Percentiles rank a stretch among this genome's conserved stretches.
phyloP scores from a whole-genome alignment of 2,113 vertebrate species.

The Stomatorhinus ivindoensis region DNA sequence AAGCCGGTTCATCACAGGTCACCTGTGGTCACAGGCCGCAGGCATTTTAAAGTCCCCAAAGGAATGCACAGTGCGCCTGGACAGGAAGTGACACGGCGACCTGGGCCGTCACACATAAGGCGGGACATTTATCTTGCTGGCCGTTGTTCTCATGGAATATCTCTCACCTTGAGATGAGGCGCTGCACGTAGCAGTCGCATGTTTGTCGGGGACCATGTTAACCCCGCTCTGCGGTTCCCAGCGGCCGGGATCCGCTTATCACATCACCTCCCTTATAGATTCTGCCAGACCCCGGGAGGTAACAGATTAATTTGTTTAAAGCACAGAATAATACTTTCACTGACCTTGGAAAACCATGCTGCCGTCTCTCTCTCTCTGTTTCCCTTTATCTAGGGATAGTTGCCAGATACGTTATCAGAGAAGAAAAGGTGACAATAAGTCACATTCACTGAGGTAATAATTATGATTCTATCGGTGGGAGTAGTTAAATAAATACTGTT shows the following conservation, averaged over 20 bases:
- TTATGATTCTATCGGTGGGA: neutral
- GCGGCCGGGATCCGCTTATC: conserved; percentile 42
- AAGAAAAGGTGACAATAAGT: conserved; percentile 9
- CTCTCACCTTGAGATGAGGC: conserved; percentile 18
- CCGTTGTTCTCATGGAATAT: neutral
- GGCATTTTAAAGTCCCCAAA: neutral
- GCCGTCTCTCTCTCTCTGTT: neutral
- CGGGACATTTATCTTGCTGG: neutral
- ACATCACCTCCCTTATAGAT: conserved; percentile 53
- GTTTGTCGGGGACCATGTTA: conserved; percentile 40
- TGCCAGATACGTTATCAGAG: conserved; percentile 6
- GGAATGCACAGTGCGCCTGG: neutral
- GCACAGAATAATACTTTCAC: conserved; percentile 40
- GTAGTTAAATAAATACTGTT: neutral
- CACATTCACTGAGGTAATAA: conserved; percentile 9
- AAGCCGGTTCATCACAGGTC: neutral
- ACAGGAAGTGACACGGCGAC: neutral
- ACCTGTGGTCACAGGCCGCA: neutral
- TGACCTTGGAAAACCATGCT: conserved; percentile 45
- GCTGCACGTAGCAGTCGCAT: conserved; percentile 33
- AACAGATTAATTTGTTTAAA: conserved; percentile 60
- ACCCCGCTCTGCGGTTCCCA: conserved; percentile 30
- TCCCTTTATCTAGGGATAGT: neutral
- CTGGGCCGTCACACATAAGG: neutral
- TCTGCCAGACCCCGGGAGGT: conserved; percentile 46